Percentiles rank a stretch among this genome's conserved stretches.
phyloP scores from a whole-genome alignment of 2,888 invertebrate species.

The Chloroclysta siterata region DNA sequence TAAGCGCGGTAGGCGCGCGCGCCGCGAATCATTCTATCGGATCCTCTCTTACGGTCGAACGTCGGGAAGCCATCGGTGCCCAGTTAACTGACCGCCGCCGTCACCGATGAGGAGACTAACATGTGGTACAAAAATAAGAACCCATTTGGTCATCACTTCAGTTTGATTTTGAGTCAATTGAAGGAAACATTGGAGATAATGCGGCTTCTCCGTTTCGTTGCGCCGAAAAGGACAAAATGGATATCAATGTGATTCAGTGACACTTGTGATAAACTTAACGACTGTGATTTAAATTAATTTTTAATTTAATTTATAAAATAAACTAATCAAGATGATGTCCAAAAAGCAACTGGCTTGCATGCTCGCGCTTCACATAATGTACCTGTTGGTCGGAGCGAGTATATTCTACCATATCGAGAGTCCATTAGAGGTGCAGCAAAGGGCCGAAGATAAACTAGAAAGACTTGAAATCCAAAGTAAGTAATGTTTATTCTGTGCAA shows the following conservation, averaged over 20 bases:
- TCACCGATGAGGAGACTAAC: constrained; percentile 54
- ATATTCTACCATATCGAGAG: constrained; percentile 94
- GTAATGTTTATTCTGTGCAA: constrained; percentile 52
- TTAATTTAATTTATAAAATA: constrained; percentile 38
- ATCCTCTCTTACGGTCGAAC: constrained; percentile 71
- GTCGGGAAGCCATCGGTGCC: constrained; percentile 64
- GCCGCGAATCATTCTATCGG: constrained; percentile 75
- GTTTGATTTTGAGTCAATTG: constrained; percentile 51
- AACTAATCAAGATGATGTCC: constrained; percentile 88
- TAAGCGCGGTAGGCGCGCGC: constrained; percentile 66
- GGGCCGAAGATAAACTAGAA: constrained; percentile 85
- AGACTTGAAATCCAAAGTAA: constrained; percentile 89
- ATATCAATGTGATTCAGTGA: constrained; percentile 62
- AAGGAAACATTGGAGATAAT: constrained; percentile 54
- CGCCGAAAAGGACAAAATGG: constrained; percentile 62
- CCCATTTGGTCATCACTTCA: constrained; percentile 46
- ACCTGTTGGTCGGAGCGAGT: constrained; percentile 92
- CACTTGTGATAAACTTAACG: constrained; percentile 42
- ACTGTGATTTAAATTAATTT: constrained; percentile 47
- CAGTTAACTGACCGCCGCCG: constrained; percentile 36
- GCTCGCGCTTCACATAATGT: constrained; percentile 90
- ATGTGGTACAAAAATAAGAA: constrained; percentile 59
- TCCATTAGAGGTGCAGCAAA: constrained; percentile 87
- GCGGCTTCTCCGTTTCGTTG: constrained; percentile 51
- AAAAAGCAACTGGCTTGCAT: constrained; percentile 92